phyloP scores from a whole-genome alignment of 1,140 invertebrate genomes.

The Anastrepha ludens region DNA sequence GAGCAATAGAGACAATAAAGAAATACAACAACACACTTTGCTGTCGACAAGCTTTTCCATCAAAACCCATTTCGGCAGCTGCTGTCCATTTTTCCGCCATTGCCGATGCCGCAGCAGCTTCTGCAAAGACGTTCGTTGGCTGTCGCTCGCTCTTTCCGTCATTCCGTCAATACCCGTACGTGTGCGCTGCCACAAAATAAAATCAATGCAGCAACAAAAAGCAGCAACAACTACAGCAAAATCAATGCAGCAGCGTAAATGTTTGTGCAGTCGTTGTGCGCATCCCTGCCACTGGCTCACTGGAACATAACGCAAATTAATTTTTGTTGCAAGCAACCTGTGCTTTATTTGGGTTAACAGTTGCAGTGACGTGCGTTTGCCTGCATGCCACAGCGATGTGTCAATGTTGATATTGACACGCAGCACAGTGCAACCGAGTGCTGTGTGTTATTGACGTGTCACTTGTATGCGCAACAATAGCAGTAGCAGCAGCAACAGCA shows the following conservation, averaged over 20 bases:
- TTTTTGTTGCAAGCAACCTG: slow-evolving; percentile 49
- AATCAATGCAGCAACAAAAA: background rate
- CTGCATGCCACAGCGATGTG: slow-evolving; percentile 36
- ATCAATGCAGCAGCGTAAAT: background rate
- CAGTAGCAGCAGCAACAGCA: no score
- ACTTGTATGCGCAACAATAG: background rate
- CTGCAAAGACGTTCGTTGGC: background rate
- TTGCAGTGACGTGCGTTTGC: background rate
- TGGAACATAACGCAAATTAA: slow-evolving; percentile 35
- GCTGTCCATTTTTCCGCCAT: slow-evolving; percentile 3
- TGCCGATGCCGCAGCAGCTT: background rate
- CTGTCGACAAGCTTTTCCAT: slow-evolving; percentile 11
- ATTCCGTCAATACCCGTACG: background rate
- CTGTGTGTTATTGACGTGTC: slow-evolving; percentile 34
- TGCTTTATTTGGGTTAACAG: slow-evolving; percentile 43
- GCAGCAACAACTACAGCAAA: background rate
- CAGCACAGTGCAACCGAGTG: background rate
- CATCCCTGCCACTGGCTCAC: slow-evolving; percentile 33
- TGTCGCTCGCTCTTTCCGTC: background rate
- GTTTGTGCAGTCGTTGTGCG: slow-evolving; percentile 14
- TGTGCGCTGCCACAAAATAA: background rate
- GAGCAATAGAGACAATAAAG: slow-evolving; percentile 2
- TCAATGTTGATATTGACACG: slow-evolving; percentile 42
- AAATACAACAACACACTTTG: slow-evolving; percentile 34
- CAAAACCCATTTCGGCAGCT: background rate